phyloP scores from a whole-genome alignment of 2,113 vertebrate species.

The Bungarus multicinctus region DNA sequence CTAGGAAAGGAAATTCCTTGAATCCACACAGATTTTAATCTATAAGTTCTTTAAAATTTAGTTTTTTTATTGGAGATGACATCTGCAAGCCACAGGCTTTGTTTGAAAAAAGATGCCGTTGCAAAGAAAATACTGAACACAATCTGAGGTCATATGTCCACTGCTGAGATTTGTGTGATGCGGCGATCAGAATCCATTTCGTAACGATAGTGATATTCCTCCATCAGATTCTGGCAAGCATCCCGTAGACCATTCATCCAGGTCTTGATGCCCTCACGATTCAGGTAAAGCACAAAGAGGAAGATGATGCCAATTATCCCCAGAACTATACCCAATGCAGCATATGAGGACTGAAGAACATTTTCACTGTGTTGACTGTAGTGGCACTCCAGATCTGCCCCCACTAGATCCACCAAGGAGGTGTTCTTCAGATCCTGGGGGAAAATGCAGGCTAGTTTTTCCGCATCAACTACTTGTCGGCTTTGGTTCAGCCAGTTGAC shows the following conservation, averaged over 20 bases:
- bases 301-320: conserved; percentile 77
- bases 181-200: conserved; percentile 76
- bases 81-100: not conserved
- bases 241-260: conserved; percentile 71
- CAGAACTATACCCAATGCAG: conserved; percentile 72
- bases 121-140: not conserved
- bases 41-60: not conserved
- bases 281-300: conserved; percentile 78
- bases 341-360: conserved; percentile 74
- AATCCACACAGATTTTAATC: not conserved
- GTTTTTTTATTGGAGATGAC: not conserved
- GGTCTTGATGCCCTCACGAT: conserved; percentile 74
- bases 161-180: conserved; percentile 49
- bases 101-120: not conserved
- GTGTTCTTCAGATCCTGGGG: conserved; percentile 50
- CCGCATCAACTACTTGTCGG: conserved; percentile 59
- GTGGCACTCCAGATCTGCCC: conserved; percentile 62
- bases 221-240: conserved; percentile 70
- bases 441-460: conserved; percentile 62
- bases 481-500: conserved; percentile 68
- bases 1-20: not conserved
- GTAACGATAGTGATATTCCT: conserved; percentile 75
- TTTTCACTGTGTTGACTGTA: conserved; percentile 54
- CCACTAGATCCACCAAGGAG: conserved; percentile 46
- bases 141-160: conserved; percentile 59